Evolutionary conservation across 1,140 invertebrate genomes (phyloP).

Genomic region (Panonychus citri): DNA sequence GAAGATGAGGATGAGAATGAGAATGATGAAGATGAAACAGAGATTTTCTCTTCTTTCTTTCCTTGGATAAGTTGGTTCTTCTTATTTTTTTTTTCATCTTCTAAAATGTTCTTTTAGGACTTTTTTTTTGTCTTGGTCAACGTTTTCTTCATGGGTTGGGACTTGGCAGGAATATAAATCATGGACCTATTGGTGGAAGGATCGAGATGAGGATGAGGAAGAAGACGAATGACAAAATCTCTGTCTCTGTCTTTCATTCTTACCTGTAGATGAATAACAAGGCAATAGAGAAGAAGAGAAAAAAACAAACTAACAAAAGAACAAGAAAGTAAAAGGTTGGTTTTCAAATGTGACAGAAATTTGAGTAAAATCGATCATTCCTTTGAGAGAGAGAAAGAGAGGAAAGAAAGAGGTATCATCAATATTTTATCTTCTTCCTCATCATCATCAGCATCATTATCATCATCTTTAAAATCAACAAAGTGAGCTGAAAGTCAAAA

Average conservation of each 20-base stretch:
- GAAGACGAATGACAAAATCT: not conserved
- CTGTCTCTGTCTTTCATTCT: not conserved
- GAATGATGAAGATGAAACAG: too few species aligned
- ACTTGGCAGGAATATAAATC: not conserved
- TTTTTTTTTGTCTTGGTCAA: not conserved
- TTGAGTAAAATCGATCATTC: not conserved
- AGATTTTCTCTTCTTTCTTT: too few species aligned
- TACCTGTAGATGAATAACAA: not conserved
- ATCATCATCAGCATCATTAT: not conserved
- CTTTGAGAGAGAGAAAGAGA: not conserved
- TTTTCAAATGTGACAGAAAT: not conserved
- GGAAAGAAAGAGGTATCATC: not conserved
- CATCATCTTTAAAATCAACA: too few species aligned
- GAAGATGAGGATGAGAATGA: too few species aligned
- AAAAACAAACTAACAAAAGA: conserved; percentile 1
- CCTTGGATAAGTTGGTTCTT: too few species aligned
- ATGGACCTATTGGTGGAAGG: not conserved
- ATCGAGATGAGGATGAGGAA: too few species aligned
- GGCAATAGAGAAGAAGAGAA: not conserved
- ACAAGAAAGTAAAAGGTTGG: not conserved
- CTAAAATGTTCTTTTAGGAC: too few species aligned
- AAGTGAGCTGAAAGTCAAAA: not conserved
- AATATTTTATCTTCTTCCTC: not conserved
- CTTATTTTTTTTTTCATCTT: too few species aligned
- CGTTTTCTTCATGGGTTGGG: not conserved